Base-by-base conservation (phyloP, 2,888 invertebrate genomes). In the Andrena camellia region DNA sequence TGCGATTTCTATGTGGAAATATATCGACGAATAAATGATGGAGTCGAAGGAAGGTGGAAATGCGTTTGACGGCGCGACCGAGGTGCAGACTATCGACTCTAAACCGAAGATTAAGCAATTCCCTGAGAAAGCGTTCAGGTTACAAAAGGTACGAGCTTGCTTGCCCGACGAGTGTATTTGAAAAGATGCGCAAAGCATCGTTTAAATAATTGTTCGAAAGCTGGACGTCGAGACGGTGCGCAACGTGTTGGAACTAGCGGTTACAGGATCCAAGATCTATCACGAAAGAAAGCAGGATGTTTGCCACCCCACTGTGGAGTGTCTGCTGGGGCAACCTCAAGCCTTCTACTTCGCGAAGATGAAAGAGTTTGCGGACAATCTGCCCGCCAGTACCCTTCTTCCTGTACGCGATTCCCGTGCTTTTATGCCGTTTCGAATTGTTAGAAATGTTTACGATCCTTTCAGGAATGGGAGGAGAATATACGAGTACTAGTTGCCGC, bases 401-500 rank as follows among this genome's bases (percentile, higher is more conserved):
- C 89, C 89, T 23, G 93, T 93, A 85, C 86, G 85, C 8, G 5
- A 59, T 8, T 66, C 71, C 1, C 13, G 13, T 13, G n/a, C 17
- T 48, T 7, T 48, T 31, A 20, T 33, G 68, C 48, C 50, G 69
- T 13, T 23, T 26, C n/a, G 26, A 70, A 59, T 29, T 26, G 1
- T 42, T 17, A 13, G 42, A 42, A 17, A 42, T 17, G 4, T 17
- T 17, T 17, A 1, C 13, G 42, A 13, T 17, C 17, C 42, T 59
- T 72, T 13, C 48, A 92, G 92, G 87, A 88, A 42, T 93, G 92
- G 94, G 96, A 96, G 92, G 91, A 94, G 8, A 95, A 95, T 90
- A 97, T 97, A 77, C 94, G 95, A 67, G 95, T 94, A 70, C 95
- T 95, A 67, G 95, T 96, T 0, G 95, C 96, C 0, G 91, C 93